phyloP scores from a whole-genome alignment of 2,797 vertebrate genomes.

The Notolepis coatsorum region DNA sequence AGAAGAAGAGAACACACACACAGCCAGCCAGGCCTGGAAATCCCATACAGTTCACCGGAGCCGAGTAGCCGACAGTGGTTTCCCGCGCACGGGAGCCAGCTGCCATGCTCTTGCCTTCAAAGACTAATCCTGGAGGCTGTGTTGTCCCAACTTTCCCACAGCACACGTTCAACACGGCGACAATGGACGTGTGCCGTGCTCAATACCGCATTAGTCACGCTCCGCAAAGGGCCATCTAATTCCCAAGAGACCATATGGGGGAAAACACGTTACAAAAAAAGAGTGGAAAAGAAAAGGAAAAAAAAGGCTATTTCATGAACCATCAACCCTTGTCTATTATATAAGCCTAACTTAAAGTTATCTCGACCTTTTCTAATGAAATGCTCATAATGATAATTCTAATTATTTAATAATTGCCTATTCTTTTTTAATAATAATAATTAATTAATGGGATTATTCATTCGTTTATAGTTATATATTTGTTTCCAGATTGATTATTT shows the following conservation, averaged over 20 bases:
- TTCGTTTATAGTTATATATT: no score
- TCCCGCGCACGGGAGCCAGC: slow-evolving; percentile 62
- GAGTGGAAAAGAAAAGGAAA: background rate
- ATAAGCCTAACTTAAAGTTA: no score
- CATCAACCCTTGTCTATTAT: no score
- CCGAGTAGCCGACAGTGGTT: slow-evolving; percentile 51
- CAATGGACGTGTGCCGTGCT: slow-evolving; percentile 87
- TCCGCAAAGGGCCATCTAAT: slow-evolving; percentile 66
- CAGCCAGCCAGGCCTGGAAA: no score
- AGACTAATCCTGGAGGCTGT: slow-evolving; percentile 57
- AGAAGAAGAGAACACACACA: no score
- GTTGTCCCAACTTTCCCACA: slow-evolving; percentile 80
- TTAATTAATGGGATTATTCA: no score
- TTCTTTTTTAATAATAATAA: no score
- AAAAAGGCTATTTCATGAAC: background rate
- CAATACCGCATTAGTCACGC: slow-evolving; percentile 79
- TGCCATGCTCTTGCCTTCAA: slow-evolving; percentile 56
- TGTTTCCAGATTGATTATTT: no score
- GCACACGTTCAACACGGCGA: slow-evolving; percentile 67
- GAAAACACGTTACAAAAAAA: slow-evolving; percentile 42
- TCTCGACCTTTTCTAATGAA: no score
- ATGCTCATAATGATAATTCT: no score
- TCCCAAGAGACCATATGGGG: slow-evolving; percentile 81
- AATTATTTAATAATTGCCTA: no score
- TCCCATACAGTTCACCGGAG: no score